A percentile compares a stretch with the other conserved stretches of the same genome.
These are phyloP conservation scores for Leptinotarsa defecta DNA, from an alignment of 1,140 invertebrate species.

Conservation along the genomic window DNA sequence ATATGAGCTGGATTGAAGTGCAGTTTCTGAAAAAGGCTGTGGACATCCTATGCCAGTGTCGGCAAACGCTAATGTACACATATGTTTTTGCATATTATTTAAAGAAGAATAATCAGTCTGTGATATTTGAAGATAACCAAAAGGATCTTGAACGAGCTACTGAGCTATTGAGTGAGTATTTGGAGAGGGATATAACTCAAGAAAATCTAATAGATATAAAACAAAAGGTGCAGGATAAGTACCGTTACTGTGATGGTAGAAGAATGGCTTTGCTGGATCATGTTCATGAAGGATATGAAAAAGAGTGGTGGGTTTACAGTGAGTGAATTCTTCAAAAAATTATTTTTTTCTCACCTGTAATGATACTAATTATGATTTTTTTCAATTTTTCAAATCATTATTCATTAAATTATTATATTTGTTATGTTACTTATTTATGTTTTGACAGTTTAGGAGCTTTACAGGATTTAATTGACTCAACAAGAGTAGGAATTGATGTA, in stretches of 20 bases:
- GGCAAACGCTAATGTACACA: constrained; percentile 75
- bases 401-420: constrained; percentile 7
- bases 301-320: constrained; percentile 72
- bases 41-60: constrained; percentile 70
- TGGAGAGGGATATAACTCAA: constrained; percentile 73
- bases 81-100: constrained; percentile 78
- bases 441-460: too few species aligned
- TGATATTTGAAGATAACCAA: constrained; percentile 78
- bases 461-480: too few species aligned
- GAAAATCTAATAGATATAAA: constrained; percentile 77
- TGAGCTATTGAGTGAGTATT: constrained; percentile 72
- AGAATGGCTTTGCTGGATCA: constrained; percentile 71
- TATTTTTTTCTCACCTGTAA: not conserved
- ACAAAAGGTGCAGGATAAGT: constrained; percentile 79
- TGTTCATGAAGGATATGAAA: constrained; percentile 78
- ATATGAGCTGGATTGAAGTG: constrained; percentile 82
- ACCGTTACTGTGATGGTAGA: constrained; percentile 75
- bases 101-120: constrained; percentile 70
- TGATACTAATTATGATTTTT: constrained; percentile 7
- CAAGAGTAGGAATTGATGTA: too few species aligned
- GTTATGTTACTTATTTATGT: not conserved
- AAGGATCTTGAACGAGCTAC: constrained; percentile 72
- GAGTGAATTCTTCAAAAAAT: constrained; percentile 40
- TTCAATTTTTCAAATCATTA: not conserved
- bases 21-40: constrained; percentile 72